Base-by-base conservation (phyloP, 2,888 invertebrate species). In the Meandrusa payeni region DNA sequence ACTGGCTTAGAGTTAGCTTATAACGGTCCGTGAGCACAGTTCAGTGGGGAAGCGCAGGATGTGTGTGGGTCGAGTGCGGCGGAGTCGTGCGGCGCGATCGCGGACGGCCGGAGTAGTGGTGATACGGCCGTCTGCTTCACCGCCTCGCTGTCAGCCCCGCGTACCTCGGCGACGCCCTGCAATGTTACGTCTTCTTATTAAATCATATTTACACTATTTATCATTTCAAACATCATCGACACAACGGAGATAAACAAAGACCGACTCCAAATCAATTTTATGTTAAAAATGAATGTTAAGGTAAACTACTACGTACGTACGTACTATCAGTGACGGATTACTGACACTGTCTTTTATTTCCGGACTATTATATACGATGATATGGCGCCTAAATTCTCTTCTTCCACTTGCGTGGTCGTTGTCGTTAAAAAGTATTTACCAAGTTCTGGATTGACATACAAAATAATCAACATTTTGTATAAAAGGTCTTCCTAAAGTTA, bases 81-180 rank as follows among this genome's bases (percentile, higher is more conserved):
- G 59, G 72, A 76, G 78, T 71, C 83, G 86, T 83, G 86, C 79
- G 83, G 68, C 78, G 76, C 77, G 81, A 61, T 63, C 79, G 85
- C 86, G 65, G 61, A 74, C 77, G 62, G 61, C 59, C 69, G 69
- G 59, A 64, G 74, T 72, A 76, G 77, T 85, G 85, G 56, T 66
- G 76, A 67, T 64, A 65, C 62, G 69, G 74, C 69, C 68, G 70
- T 70, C 62, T 63, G 59, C 56, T 59, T 61, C 61, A 66, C 61
- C 59, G 66, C 62, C 60, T 64, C 60, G 60, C 63, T 64, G 70
- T 78, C 72, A 82, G 76, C 77, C 80, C 75, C 82, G 80, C 81
- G 76, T 72, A 69, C 69, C 76, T 67, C 83, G 76, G 62, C 76
- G 73, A 72, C 82, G 78, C 75, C 81, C 86, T 85, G 83, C 62